Evolutionary conservation across 2,113 vertebrate genomes (phyloP).

Genomic region (Struthio camelus): DNA sequence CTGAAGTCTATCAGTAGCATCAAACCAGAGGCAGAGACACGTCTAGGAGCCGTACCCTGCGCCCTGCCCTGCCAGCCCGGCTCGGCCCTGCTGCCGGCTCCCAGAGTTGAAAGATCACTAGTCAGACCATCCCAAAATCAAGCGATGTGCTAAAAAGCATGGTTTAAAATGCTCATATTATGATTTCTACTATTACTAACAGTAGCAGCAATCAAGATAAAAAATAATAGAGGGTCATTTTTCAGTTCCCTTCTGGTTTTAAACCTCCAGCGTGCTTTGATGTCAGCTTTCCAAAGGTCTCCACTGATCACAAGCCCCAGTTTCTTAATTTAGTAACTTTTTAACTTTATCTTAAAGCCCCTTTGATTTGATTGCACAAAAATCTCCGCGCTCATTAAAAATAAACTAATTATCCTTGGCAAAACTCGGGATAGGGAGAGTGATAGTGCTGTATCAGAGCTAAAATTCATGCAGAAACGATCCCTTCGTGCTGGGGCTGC

Average conservation of each 20-base stretch:
- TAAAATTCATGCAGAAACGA: neutral
- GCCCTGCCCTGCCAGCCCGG: neutral
- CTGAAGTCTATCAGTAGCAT: slow-evolving; percentile 65
- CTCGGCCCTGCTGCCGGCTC: neutral
- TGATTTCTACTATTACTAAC: neutral
- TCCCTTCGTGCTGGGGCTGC: neutral
- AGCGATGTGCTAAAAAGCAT: neutral
- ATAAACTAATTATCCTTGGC: slow-evolving; percentile 49
- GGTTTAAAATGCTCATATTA: accelerated
- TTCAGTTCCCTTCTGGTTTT: neutral
- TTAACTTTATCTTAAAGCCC: slow-evolving; percentile 12
- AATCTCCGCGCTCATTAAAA: slow-evolving; percentile 52
- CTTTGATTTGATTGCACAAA: slow-evolving; percentile 48
- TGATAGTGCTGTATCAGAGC: accelerated
- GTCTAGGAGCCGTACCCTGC: neutral
- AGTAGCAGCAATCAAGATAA: neutral
- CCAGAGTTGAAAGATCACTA: neutral
- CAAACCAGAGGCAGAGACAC: neutral
- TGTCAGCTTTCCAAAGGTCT: neutral
- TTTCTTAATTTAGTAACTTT: slow-evolving; percentile 59
- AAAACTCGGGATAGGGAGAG: neutral
- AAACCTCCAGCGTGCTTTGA: neutral
- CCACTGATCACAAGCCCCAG: neutral
- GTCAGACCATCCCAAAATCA: neutral
- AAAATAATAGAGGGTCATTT: neutral